Evolutionary conservation across 2,888 invertebrate genomes (phyloP), one percentile per base, ranked within the genome.

Genomic region (Acleris emargana): DNA sequence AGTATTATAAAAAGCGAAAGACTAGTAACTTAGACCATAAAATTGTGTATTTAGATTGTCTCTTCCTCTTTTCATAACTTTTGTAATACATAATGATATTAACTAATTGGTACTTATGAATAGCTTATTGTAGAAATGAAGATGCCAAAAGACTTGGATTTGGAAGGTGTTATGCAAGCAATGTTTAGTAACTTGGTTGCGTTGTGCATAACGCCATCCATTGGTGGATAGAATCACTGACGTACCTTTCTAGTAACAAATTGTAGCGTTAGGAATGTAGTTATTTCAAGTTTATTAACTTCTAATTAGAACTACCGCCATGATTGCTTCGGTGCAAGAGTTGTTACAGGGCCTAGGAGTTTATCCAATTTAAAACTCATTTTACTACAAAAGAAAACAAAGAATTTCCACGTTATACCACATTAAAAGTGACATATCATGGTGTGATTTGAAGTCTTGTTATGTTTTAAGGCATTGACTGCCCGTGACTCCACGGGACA

Each of bases 231-330:
- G 47, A 51, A 66, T 66, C 66, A 61, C 66, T 61, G 32, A 60
- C 22, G 60, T 66, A 66, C 60, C 51, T 66, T 66, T 61, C 25
- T 66, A 66, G 66, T 43, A 61, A 66, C 51, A 45, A 66, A 66
- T 60, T 49, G 9, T 52, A 66, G 38, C 17, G 28, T 57, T 51
- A 57, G 45, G 5, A 22, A 55, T 7, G 49, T 62, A 57, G 51
- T 11, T 51, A 55, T 52, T 52, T 49, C 22, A 9, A 17, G 32
- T 45, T 47, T n/a, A 45, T 57, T 17, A 38, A 38, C 38, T 50
- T 20, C 13, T 50, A 13, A 57, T 47, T 43, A 13, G 55, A n/a
- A 57, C 25, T 57, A 42, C 25, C 22, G 17, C 50, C 20, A 18
- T 50, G 1, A 11, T 50, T 50, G 7, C 3, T 22, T 3, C 13